Base-by-base conservation (phyloP, 2,797 vertebrate genomes). In the Lophius americanus region DNA sequence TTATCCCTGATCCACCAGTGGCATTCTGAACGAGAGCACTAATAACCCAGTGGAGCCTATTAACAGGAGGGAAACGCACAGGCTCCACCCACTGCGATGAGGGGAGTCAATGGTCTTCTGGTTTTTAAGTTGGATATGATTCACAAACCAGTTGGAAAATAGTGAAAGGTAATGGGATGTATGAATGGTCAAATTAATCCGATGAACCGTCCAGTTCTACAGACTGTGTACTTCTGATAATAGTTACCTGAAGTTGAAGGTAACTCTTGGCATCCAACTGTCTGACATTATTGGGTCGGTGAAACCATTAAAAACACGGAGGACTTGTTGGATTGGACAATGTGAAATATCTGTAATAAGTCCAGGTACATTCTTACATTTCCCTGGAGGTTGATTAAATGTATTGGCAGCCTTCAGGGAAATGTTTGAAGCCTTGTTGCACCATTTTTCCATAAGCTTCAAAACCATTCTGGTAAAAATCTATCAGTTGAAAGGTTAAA, bases 1-100 rank as follows among this genome's bases (percentile, higher is more conserved):
- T 85, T 88, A 77, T 76, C 82, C 70, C 62, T 68, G 73, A 89
- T 86, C 74, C 79, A 76, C 73, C 73, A 76, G 63, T 60, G 62
- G 58, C 47, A 0, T 66, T 62, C 68, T 70, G 38, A 83, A 63
- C 13, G 51, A 61, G 74, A 76, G 57, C 76, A 41, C 61, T 75
- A 56, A 52, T 52, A 49, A 70, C 63, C 64, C 68, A 70, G 47
- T 51, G 61, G 47, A 64, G 68, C 54, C 51, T 39, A 50, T 75
- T 69, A 70, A 55, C 59, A 41, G 64, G 49, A 47, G 36, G 37
- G 65, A 62, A 50, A 11, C 9, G 55, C 48, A 41, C 23, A 60
- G 39, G 38, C 38, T 48, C 69, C 80, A 59, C 56, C 68, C 64
- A 54, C 57, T 37, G 63, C 55, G 61, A 52, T 55, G 44, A 62